Conservation (phyloP, 1,140 invertebrate genomes). For the Linepithema humile region DNA sequence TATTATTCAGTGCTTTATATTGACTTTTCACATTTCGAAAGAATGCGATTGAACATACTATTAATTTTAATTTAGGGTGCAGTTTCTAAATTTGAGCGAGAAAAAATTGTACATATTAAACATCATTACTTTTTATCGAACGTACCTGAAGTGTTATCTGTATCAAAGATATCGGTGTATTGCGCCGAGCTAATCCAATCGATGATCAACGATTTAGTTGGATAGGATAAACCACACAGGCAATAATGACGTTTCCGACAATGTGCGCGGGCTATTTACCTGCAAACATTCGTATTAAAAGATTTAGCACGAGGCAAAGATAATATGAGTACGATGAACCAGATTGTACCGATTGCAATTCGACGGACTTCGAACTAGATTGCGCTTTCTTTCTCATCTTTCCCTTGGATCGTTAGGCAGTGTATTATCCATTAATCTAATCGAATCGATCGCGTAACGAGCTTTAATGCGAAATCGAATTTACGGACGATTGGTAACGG, state of each 20-base stretch:
- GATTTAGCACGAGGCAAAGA: conserved; percentile 16
- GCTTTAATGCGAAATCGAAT: conserved; percentile 76
- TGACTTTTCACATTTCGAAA: background rate
- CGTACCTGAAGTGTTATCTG: too few species aligned
- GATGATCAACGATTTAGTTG: conserved; percentile 22
- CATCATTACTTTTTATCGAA: too few species aligned
- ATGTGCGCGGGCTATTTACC: conserved; percentile 1
- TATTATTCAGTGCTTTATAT: background rate
- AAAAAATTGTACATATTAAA: too few species aligned
- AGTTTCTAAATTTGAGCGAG: background rate
- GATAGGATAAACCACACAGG: conserved; percentile 9
- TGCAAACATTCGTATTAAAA: conserved; percentile 43
- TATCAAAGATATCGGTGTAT: conserved; percentile 9
- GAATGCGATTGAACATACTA: background rate
- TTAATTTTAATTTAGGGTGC: background rate
- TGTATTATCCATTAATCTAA: conserved; percentile 72
- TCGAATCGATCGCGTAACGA: conserved; percentile 78
- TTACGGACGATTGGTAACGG: conserved; percentile 76
- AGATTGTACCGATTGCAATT: conserved; percentile 36
- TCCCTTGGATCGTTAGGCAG: conserved; percentile 51
- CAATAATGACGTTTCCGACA: conserved; percentile 47
- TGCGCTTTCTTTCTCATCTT: conserved; percentile 48
- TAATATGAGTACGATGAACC: conserved; percentile 32
- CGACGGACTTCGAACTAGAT: conserved; percentile 32
- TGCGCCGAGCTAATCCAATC: conserved; percentile 9